Conservation (phyloP, 2,797 vertebrate genomes). For the Melanotaenia nigrans region DNA sequence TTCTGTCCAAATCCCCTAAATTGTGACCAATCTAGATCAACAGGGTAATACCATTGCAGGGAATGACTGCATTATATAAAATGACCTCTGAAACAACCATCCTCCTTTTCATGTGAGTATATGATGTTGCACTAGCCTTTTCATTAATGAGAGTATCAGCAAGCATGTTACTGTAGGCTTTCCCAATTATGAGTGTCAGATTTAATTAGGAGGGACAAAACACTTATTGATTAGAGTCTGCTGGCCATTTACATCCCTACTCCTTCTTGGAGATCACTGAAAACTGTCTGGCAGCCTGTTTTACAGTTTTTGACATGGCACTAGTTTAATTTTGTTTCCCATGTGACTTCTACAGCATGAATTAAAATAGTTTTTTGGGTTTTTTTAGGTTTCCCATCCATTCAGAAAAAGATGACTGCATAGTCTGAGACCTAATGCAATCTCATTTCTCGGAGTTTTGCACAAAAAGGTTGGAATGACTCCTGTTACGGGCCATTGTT, state of each 20-base stretch:
- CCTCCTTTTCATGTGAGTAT: conserved; percentile 40
- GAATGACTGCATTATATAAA: conserved; percentile 29
- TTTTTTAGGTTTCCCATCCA: neutral
- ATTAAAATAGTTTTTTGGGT: neutral
- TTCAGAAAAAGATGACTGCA: neutral
- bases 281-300: conserved; percentile 11
- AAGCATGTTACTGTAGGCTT: conserved; percentile 38
- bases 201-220: conserved; percentile 74
- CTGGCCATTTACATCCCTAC: conserved; percentile 28
- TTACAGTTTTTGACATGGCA: conserved; percentile 12
- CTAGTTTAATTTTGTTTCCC: neutral
- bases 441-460: neutral
- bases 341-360: neutral
- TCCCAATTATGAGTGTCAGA: conserved; percentile 71
- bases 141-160: conserved; percentile 55
- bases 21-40: conserved; percentile 23
- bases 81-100: neutral
- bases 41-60: conserved; percentile 2
- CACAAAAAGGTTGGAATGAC: neutral
- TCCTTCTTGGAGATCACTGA: conserved; percentile 53
- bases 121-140: conserved; percentile 33
- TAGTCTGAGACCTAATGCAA: neutral
- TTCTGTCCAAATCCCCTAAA: neutral
- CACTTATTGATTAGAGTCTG: conserved; percentile 69
- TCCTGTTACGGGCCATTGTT: neutral